Conservation (phyloP, 1,140 invertebrate species). For the Chironomus tepperi region DNA sequence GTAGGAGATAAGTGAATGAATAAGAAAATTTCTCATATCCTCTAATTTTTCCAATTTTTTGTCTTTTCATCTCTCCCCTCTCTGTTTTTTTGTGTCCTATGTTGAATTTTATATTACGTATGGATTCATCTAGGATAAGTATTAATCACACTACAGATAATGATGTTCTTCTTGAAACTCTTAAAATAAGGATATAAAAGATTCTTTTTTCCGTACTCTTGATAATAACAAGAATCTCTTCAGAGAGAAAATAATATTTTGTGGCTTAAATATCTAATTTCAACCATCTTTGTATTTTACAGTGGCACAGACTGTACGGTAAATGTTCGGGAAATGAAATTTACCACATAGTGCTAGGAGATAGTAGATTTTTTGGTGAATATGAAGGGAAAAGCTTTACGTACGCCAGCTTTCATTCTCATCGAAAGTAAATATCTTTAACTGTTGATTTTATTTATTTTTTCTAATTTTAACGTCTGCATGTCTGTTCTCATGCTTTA, state of each 20-base stretch:
- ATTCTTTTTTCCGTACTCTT: no score
- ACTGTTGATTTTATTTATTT: not conserved
- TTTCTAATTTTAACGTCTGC: not conserved
- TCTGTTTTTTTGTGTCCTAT: no score
- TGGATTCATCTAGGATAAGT: not conserved
- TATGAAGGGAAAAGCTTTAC: slow-evolving; percentile 98
- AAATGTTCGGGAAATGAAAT: slow-evolving; percentile 98
- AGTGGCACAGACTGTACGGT: slow-evolving; percentile 95
- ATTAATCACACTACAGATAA: not conserved
- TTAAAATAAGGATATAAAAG: no score
- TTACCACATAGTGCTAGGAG: slow-evolving; percentile 90
- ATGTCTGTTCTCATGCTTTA: not conserved
- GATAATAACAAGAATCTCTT: no score
- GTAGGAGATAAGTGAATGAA: not conserved
- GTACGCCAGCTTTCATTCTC: slow-evolving; percentile 96
- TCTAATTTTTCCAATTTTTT: no score
- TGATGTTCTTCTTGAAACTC: no score
- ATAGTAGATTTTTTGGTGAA: slow-evolving; percentile 95
- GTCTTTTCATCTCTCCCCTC: no score
- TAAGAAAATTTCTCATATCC: no score
- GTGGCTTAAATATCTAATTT: no score
- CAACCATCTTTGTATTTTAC: slow-evolving; percentile 34
- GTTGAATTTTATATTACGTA: no score
- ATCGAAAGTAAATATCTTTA: slow-evolving; percentile 72
- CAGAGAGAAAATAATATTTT: no score